A percentile compares a stretch with the other conserved stretches of the same genome.
These are phyloP conservation scores for Cuniculus paca DNA, from an alignment of 2,797 vertebrate genomes.

Conservation along the genomic window DNA sequence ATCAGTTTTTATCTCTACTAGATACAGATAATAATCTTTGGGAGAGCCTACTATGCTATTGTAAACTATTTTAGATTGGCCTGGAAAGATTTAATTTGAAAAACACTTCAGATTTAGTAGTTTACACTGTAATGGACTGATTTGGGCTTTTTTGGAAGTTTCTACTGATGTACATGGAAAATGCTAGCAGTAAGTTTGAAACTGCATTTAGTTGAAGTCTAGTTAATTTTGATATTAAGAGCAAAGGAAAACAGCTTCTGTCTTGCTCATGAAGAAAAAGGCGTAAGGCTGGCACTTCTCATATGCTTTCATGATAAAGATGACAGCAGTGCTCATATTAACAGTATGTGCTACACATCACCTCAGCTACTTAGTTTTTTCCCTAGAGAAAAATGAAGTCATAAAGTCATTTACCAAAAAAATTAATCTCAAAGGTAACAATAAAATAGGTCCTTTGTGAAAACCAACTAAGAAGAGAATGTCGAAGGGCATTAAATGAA, in stretches of 20 bases:
- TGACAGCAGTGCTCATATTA: not conserved
- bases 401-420: not conserved
- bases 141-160: slow-evolving; percentile 26
- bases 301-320: not conserved
- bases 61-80: not conserved
- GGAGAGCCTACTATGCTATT: slow-evolving; percentile 38
- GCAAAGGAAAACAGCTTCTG: not conserved
- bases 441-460: slow-evolving; percentile 34
- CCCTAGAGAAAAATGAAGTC: slow-evolving; percentile 16
- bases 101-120: not conserved
- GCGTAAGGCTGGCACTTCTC: not conserved
- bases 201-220: not conserved
- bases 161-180: not conserved
- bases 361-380: not conserved
- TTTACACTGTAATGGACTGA: slow-evolving; percentile 32
- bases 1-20: not conserved
- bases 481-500: not conserved
- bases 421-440: slow-evolving; percentile 30
- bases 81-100: slow-evolving; percentile 55
- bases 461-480: not conserved
- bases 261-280: not conserved
- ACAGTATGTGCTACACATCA: not conserved
- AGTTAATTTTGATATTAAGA: not conserved
- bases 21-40: not conserved
- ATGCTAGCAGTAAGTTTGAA: slow-evolving; percentile 9